Base-by-base conservation (phyloP, 92 coral and sea anemone genomes). In the Porites divaricata region DNA sequence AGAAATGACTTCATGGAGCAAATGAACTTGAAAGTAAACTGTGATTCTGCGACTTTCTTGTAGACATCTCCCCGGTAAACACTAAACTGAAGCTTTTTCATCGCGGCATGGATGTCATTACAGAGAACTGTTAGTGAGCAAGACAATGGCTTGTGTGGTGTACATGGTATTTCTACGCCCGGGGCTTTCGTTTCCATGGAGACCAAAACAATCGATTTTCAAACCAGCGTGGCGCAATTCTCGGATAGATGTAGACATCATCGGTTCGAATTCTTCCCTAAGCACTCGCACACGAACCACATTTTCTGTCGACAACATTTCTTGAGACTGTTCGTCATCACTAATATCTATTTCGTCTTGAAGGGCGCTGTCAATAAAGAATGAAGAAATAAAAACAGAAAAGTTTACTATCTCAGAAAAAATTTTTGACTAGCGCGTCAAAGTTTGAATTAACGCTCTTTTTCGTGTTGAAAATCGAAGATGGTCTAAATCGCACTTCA, bases 1-100 rank as follows among this genome's bases (percentile, higher is more conserved):
- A 88, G 76, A 63, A 83, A 88, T 9, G 87, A 25, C 58, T 88
- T 88, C 83, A 88, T 76, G 17, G 83, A 48, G 61, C 91, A 88
- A 62, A 82, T 19, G 61, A 50, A 85, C 50, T 49, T 35, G 65
- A 84, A 88, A 1, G 74, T 84, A 65, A 41, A 88, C 50, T 49
- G 56, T 12, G 85, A 22, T 12, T 73, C 15, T 1, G 66, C 45
- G 19, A 41, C 68, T 16, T n/a, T 67, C 74, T 84, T 83, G 80
- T 51, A 77, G 3, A 88, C 67, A 10, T 69, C 84, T 16, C 91
- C 91, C 11, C 74, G 45, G 26, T 83, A 63, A 17, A 25, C 64
- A 1, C 63, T 77, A 54, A 57, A 86, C 22, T 72, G 65, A 12
- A 53, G 58, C 74, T 28, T 48, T 50, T 71, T 63, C 83, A 88